Base-by-base conservation (phyloP, 2,888 invertebrate species). In the Drosophila niveifrons region DNA sequence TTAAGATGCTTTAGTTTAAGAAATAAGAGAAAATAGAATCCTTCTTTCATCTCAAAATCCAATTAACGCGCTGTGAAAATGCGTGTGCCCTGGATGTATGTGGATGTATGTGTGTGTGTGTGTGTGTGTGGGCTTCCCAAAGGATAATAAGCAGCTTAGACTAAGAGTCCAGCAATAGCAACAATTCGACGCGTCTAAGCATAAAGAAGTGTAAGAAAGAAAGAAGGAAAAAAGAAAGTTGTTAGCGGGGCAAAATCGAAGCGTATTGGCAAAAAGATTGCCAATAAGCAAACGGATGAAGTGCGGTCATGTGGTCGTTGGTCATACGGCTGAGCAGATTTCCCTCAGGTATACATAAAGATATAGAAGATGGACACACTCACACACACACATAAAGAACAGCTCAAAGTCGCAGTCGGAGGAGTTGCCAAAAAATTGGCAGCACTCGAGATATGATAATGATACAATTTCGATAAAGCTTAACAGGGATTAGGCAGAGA, bases 61-160 rank as follows among this genome's bases (percentile, higher is more conserved):
- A 85, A 81, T 81, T 85, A 81, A 85, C 70, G 68, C 62, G 66
- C 62, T 23, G 50, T 39, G 73, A 61, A 67, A 62, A 63, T 63
- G 46, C 18, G 17, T 51, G 11, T 47, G 7, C 23, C 15, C n/a
- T n/a, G n/a, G n/a, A n/a, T 53, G 44, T 46, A 1, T 44, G 34
- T n/a, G 10, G 41, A n/a, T 61, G 13, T 39, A 31, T 59, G 15
- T 41, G 51, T 46, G 31, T 34, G 9, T 17, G 44, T 50, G 52
- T n/a, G 34, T 39, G 41, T 29, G 58, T 8, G 43, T 10, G 29
- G 18, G 63, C 2, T 63, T 69, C 84, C 78, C 82, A 66, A 71
- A 71, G 88, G 80, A 88, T 88, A 85, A 84, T 85, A 88, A 84
- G 86, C 88, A 85, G 88, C 88, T 88, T 85, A 88, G 69, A 11